A percentile compares a stretch with the other conserved stretches of the same genome.
phyloP scores from a whole-genome alignment of 1,140 invertebrate genomes.

The Mycetomoellerius zeteki region DNA sequence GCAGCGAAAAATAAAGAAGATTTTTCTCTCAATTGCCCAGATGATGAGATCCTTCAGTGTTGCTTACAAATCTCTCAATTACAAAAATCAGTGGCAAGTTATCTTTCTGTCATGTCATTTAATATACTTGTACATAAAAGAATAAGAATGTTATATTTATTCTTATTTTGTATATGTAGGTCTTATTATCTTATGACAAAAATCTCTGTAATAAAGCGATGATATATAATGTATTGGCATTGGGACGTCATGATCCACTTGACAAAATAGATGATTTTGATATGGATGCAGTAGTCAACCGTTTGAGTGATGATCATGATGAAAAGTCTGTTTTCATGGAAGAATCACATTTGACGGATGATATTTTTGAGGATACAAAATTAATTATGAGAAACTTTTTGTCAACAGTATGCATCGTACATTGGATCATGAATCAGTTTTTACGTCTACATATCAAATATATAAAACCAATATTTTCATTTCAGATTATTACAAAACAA shows the following conservation, averaged over 20 bases:
- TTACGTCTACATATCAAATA: background rate
- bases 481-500: slow-evolving; percentile 82
- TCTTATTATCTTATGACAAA: slow-evolving; percentile 84
- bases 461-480: slow-evolving; percentile 30
- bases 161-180: slow-evolving; percentile 69
- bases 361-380: slow-evolving; percentile 79
- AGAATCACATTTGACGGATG: slow-evolving; percentile 76
- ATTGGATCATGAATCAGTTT: background rate
- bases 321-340: slow-evolving; percentile 38
- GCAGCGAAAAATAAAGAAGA: slow-evolving; percentile 79
- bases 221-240: slow-evolving; percentile 79
- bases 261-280: slow-evolving; percentile 80
- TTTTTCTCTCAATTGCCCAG: slow-evolving; percentile 80
- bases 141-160: background rate
- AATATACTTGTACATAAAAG: background rate
- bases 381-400: slow-evolving; percentile 76
- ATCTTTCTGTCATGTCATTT: background rate
- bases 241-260: slow-evolving; percentile 79
- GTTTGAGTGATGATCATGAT: slow-evolving; percentile 13
- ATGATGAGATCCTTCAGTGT: slow-evolving; percentile 85
- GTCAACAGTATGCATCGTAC: slow-evolving; percentile 71
- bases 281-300: slow-evolving; percentile 23
- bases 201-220: slow-evolving; percentile 85
- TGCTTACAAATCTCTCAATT: slow-evolving; percentile 82
- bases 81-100: slow-evolving; percentile 77